Conservation (phyloP, 2,888 invertebrate genomes). For the Xestia ashworthii region DNA sequence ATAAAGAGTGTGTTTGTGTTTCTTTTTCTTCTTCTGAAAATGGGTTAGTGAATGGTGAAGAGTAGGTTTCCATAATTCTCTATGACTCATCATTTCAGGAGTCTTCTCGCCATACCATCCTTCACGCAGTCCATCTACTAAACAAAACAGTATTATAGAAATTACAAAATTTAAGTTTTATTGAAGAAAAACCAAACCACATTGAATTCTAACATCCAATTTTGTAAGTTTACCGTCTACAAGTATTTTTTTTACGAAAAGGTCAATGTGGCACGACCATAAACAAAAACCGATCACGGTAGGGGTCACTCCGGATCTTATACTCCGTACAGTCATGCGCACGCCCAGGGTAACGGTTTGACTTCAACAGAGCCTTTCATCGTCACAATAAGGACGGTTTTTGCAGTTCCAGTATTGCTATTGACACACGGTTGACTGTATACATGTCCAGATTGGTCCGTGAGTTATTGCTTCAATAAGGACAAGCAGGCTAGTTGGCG, state of each 20-base stretch:
- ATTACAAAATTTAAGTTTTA: neutral
- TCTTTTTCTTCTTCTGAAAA: neutral
- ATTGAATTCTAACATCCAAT: constrained; percentile 1
- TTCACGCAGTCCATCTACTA: too few relatives aligned
- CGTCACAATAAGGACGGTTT: constrained; percentile 14
- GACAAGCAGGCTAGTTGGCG: constrained; percentile 73
- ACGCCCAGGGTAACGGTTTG: neutral
- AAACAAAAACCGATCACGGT: constrained; percentile 44
- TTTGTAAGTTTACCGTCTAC: neutral
- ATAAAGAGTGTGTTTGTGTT: neutral
- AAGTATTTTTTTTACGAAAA: constrained; percentile 31
- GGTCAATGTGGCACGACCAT: constrained; percentile 45
- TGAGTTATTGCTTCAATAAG: constrained; percentile 81
- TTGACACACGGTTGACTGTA: constrained; percentile 26
- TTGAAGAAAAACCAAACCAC: neutral
- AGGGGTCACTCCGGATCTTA: constrained; percentile 58
- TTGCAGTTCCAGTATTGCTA: neutral
- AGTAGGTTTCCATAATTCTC: too few relatives aligned
- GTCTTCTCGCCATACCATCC: too few relatives aligned
- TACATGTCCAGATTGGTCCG: constrained; percentile 61
- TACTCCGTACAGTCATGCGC: constrained; percentile 32
- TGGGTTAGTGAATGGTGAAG: neutral
- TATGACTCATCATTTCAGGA: too few relatives aligned
- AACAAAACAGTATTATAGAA: too few relatives aligned
- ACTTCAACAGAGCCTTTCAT: too few relatives aligned